Conservation (phyloP, 2,797 vertebrate species). For the Bovichtus diacanthus region DNA sequence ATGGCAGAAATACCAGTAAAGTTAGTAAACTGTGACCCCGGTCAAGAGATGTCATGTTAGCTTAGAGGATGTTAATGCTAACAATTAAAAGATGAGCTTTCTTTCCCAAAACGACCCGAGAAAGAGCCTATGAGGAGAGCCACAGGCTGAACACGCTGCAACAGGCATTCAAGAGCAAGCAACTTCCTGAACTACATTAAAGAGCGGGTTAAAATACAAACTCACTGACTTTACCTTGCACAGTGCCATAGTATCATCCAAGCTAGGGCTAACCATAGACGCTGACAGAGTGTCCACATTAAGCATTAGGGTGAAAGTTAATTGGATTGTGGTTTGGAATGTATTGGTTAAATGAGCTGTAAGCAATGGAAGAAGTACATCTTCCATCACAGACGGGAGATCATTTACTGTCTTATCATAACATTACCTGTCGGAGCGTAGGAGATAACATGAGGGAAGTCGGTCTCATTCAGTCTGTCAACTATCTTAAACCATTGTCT, state of each 20-base stretch:
- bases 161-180: too few relatives aligned
- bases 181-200: too few relatives aligned
- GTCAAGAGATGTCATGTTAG: background rate
- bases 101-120: background rate
- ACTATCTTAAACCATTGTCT: background rate
- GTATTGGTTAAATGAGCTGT: too few relatives aligned
- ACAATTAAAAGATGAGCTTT: background rate
- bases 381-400: background rate
- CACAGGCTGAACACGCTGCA: background rate
- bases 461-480: background rate
- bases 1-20: background rate
- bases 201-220: too few relatives aligned
- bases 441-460: background rate
- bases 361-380: background rate
- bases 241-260: too few relatives aligned
- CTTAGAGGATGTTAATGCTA: background rate
- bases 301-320: too few relatives aligned
- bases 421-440: background rate
- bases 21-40: background rate
- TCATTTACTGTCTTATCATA: background rate
- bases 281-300: background rate
- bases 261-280: too few relatives aligned
- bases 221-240: too few relatives aligned
- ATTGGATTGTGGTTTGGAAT: too few relatives aligned
- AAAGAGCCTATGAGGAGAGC: background rate